A percentile compares a stretch with the other conserved stretches of the same genome.
phyloP scores from a whole-genome alignment of 2,113 vertebrate species.

The Dissostichus mawsoni region DNA sequence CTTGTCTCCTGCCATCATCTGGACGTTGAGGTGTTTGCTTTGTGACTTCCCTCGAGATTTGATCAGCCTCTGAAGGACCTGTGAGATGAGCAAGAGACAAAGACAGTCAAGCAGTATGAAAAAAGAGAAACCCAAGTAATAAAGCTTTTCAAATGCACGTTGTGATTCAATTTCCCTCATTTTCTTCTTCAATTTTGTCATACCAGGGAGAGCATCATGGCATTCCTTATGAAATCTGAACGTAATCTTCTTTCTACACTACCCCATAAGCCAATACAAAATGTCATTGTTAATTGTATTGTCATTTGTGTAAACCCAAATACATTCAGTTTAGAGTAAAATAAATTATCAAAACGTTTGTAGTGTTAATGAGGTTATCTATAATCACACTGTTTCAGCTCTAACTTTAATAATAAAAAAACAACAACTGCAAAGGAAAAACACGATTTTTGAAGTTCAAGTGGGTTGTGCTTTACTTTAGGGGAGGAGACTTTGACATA shows the following conservation, averaged over 20 bases:
- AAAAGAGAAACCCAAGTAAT: neutral
- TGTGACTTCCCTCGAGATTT: constrained; percentile 97
- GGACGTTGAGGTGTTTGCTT: constrained; percentile 97
- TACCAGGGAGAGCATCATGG: neutral
- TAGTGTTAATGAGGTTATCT: accelerated
- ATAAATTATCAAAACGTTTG: neutral
- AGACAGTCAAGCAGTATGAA: neutral
- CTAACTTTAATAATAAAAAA: neutral
- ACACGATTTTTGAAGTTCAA: neutral
- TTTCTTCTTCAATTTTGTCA: neutral
- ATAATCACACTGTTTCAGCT: neutral
- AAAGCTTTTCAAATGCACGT: neutral
- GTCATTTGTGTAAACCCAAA: neutral
- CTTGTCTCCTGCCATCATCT: constrained; percentile 98
- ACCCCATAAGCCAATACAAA: too few relatives aligned
- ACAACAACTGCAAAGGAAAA: too few relatives aligned
- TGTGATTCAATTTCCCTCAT: neutral
- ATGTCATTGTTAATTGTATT: too few relatives aligned
- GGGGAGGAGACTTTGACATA: constrained; percentile 98
- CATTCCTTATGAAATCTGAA: neutral
- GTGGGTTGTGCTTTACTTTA: constrained; percentile 84
- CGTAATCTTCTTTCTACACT: neutral
- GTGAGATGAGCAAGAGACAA: constrained; percentile 22
- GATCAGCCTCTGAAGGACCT: constrained; percentile 95
- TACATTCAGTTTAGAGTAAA: neutral